Evolutionary conservation across 2,113 vertebrate species (phyloP).

Genomic region (Chaenocephalus aceratus): DNA sequence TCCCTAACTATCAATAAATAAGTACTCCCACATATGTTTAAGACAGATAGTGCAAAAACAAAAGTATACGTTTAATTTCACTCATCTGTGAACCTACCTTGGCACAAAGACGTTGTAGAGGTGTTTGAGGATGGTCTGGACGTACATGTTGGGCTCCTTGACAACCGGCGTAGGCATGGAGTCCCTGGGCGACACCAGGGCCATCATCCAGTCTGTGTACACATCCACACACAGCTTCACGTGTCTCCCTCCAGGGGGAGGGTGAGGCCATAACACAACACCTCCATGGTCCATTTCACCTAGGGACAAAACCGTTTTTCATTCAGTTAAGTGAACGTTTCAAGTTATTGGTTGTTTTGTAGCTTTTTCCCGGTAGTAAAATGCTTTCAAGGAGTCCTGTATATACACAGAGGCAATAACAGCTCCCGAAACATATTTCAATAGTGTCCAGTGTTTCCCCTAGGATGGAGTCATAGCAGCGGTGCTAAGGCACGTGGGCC

Average conservation of each 20-base stretch:
- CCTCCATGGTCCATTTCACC: constrained; percentile 99
- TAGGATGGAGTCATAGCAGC: too few species aligned
- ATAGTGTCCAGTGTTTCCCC: not conserved
- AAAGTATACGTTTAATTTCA: not conserved
- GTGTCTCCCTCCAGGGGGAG: constrained; percentile 94
- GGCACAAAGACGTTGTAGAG: constrained; percentile 97
- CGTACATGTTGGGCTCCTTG: constrained; percentile 94
- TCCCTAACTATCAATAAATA: too few species aligned
- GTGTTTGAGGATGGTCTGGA: constrained; percentile 95
- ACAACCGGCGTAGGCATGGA: constrained; percentile 93
- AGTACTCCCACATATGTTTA: not conserved
- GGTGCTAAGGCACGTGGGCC: too few species aligned
- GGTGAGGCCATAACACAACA: constrained; percentile 95
- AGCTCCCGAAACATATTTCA: not conserved
- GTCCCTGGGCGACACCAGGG: constrained; percentile 91
- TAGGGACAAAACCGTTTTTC: constrained; percentile 52
- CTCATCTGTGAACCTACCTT: constrained; percentile 81
- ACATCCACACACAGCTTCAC: constrained; percentile 97
- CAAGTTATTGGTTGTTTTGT: not conserved
- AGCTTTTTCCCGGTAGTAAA: not conserved
- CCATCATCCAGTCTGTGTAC: constrained; percentile 98
- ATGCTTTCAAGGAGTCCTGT: not conserved
- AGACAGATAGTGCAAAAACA: not conserved
- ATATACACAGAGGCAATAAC: not conserved
- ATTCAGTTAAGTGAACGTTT: not conserved